Percentiles rank a stretch among this genome's conserved stretches.
These are phyloP conservation scores for Cosmorhoe ocellata DNA, from an alignment of 2,888 invertebrate genomes.

Conservation along the genomic window DNA sequence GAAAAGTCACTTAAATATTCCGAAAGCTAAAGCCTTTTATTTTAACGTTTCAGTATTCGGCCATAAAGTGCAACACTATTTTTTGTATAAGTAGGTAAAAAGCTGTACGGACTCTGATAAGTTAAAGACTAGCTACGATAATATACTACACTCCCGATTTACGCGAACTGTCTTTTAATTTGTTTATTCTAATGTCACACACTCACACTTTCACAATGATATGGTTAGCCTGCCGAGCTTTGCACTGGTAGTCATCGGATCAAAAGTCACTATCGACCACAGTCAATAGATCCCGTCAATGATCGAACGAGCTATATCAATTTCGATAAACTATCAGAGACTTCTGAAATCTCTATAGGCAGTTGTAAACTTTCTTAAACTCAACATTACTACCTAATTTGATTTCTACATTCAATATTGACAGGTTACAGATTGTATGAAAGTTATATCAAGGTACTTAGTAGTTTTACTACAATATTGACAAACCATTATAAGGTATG, in stretches of 20 bases:
- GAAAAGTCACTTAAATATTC: too few species aligned
- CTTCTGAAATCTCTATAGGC: constrained; percentile 1
- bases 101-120: constrained; percentile 48
- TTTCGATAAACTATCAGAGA: constrained; percentile 2
- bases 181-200: constrained; percentile 44
- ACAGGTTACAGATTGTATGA: neutral
- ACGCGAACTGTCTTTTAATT: constrained; percentile 46
- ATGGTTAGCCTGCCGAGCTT: constrained; percentile 48
- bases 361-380: constrained; percentile 4
- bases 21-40: too few species aligned
- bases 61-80: too few species aligned
- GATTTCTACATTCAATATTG: constrained; percentile 8
- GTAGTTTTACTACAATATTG: neutral
- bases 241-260: neutral
- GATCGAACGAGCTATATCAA: neutral
- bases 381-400: constrained; percentile 4
- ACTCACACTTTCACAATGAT: constrained; percentile 49
- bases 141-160: constrained; percentile 21
- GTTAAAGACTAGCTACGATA: constrained; percentile 54
- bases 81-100: constrained; percentile 11
- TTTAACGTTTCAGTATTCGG: too few species aligned
- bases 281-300: neutral
- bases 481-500: neutral
- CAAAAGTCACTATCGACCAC: neutral
- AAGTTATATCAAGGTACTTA: too few species aligned